Percentiles rank a stretch among this genome's conserved stretches.
Conservation (phyloP, 1,140 invertebrate species). For the Metopolophium dirhodum region DNA sequence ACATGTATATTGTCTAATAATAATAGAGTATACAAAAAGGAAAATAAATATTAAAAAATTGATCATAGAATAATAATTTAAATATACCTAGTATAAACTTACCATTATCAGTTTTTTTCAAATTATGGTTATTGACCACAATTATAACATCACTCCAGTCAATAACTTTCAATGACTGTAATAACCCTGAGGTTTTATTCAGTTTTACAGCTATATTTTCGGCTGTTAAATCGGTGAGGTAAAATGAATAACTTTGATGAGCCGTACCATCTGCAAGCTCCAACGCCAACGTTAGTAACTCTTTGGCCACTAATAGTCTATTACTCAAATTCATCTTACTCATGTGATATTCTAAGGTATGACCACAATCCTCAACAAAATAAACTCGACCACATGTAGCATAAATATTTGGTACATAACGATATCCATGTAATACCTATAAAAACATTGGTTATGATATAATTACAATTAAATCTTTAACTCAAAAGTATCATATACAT, state of each 20-base stretch:
- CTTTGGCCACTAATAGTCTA: constrained; percentile 10
- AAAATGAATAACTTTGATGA: constrained; percentile 48
- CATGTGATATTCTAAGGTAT: constrained; percentile 7
- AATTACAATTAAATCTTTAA: not conserved
- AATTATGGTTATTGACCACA: not conserved
- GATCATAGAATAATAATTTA: not conserved
- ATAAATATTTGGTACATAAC: constrained; percentile 31
- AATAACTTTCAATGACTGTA: constrained; percentile 36
- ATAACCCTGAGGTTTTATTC: not conserved
- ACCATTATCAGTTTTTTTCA: not conserved
- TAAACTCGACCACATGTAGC: constrained; percentile 2
- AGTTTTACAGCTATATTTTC: constrained; percentile 46
- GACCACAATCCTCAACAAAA: constrained; percentile 50
- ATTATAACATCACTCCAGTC: constrained; percentile 50
- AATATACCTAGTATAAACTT: not conserved
- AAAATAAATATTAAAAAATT: not conserved
- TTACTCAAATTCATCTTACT: constrained; percentile 15
- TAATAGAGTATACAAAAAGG: not conserved
- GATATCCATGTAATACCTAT: constrained; percentile 27
- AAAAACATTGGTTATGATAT: not conserved
- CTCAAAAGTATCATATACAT: not conserved
- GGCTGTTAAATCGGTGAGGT: constrained; percentile 44
- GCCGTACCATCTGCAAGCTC: constrained; percentile 43
- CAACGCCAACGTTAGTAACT: constrained; percentile 32
- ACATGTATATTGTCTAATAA: not conserved